phyloP scores from a whole-genome alignment of 2,888 invertebrate species.

The Dimorphilus gyrociliatus region DNA sequence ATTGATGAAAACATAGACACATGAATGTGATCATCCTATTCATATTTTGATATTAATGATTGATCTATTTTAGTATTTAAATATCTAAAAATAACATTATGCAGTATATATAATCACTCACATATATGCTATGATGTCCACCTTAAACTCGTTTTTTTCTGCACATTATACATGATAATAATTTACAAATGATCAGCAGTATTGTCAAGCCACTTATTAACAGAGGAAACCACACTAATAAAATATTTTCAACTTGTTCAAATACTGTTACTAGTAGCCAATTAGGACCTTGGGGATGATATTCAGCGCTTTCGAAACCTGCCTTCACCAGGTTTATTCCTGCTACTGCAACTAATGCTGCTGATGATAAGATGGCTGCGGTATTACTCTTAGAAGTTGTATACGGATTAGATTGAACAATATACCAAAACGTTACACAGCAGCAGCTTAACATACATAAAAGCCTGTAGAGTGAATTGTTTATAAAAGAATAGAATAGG shows the following conservation, averaged over 20 bases:
- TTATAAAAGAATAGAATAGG: constrained; percentile 13
- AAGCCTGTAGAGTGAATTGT: constrained; percentile 11
- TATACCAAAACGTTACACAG: no score
- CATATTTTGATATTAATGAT: no score
- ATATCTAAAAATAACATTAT: no score
- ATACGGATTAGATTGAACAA: constrained; percentile 14
- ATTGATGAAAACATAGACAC: no score
- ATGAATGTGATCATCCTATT: no score
- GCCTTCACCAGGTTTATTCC: constrained; percentile 12
- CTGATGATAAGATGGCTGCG: constrained; percentile 12
- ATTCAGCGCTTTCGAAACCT: constrained; percentile 14
- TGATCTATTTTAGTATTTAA: no score
- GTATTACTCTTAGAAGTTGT: constrained; percentile 10
- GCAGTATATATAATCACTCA: no score
- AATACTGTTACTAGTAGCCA: constrained; percentile 11
- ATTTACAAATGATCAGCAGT: no score
- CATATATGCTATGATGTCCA: no score
- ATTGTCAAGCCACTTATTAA: no score
- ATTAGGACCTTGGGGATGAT: constrained; percentile 12
- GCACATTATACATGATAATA: no score
- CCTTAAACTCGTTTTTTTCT: no score
- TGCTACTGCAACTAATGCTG: constrained; percentile 11
- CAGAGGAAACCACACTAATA: constrained; percentile 12
- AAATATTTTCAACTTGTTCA: constrained; percentile 10
- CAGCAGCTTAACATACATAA: constrained; percentile 12